Evolutionary conservation across 2,797 vertebrate genomes (phyloP).

Genomic region (Etheostoma perlongum): DNA sequence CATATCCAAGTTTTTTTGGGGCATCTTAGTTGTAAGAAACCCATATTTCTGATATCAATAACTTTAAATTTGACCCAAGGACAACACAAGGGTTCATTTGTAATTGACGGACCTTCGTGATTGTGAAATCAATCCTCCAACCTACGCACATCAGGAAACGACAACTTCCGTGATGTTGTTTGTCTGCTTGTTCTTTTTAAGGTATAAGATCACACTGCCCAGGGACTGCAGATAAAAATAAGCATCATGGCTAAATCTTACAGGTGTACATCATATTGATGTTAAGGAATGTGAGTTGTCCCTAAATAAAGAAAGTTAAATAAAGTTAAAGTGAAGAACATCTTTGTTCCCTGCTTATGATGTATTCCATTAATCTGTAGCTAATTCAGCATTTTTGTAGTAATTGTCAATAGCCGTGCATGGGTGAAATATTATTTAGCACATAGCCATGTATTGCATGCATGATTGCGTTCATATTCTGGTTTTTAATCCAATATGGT

Average conservation of each 20-base stretch:
- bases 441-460: slow-evolving; percentile 31
- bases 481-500: slow-evolving; percentile 47
- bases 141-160: background rate
- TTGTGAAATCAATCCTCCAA: background rate
- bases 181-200: background rate
- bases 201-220: background rate
- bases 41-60: too few species aligned
- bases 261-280: background rate
- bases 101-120: background rate
- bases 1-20: too few species aligned
- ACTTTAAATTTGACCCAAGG: too few species aligned
- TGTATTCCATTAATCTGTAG: slow-evolving; percentile 14
- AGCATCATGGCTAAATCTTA: background rate
- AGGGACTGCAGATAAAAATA: background rate
- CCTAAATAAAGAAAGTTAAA: background rate
- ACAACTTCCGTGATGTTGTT: background rate
- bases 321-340: background rate
- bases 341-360: background rate
- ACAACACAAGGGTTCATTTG: background rate
- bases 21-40: too few species aligned
- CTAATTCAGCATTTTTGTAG: slow-evolving; percentile 7
- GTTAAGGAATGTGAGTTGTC: background rate
- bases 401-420: slow-evolving; percentile 10
- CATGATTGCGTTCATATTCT: slow-evolving; percentile 47
- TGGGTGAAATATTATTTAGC: slow-evolving; percentile 26